phyloP scores from a whole-genome alignment of 2,797 vertebrate genomes.

The Garrulus glandarius region DNA sequence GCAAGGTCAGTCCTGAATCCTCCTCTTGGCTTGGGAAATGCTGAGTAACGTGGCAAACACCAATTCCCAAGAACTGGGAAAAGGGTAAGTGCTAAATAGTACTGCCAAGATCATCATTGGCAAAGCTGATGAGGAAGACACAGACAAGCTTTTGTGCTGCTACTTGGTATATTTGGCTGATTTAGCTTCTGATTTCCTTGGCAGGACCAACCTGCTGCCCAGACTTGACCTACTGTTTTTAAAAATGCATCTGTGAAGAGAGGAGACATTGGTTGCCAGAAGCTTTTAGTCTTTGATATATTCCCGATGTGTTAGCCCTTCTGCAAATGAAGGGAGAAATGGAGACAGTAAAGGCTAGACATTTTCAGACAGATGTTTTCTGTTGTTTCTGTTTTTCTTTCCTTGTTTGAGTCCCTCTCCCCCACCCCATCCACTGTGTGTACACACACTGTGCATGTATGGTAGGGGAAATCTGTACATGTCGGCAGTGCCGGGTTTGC shows the following conservation, averaged over 20 bases:
- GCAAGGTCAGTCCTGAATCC: neutral
- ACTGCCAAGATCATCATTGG: neutral
- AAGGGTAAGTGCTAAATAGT: neutral
- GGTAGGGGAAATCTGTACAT: rapidly evolving
- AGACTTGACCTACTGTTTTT: neutral
- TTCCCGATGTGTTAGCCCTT: neutral
- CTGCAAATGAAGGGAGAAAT: neutral
- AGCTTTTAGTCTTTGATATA: neutral
- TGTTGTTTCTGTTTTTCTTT: neutral
- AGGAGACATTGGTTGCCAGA: neutral
- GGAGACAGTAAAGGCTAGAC: neutral
- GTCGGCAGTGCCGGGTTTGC: rapidly evolving
- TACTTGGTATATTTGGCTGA: neutral
- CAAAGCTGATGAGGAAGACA: neutral
- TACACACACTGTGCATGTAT: rapidly evolving
- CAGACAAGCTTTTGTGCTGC: neutral
- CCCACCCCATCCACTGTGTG: neutral
- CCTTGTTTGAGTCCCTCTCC: neutral
- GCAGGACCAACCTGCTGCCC: neutral
- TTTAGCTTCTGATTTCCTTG: slow-evolving; percentile 1
- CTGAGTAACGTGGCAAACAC: neutral
- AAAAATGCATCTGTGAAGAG: neutral
- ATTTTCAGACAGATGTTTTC: neutral
- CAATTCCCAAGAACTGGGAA: neutral
- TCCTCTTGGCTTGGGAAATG: neutral